Evolutionary conservation across 2,888 invertebrate genomes (phyloP).

Genomic region (Stictocephala bisonia): DNA sequence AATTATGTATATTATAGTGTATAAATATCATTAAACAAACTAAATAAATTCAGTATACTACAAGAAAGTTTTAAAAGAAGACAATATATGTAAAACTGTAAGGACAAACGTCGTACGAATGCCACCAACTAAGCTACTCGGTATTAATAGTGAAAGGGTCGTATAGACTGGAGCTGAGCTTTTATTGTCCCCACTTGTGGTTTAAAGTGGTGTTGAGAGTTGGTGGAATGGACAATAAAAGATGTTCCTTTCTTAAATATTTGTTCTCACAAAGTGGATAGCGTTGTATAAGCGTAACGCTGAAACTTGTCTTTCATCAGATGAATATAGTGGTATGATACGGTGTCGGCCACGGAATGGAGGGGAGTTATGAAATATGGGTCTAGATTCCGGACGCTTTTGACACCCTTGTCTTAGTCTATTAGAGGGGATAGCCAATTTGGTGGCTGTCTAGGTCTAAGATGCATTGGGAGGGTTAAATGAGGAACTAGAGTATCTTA

Average conservation of each 20-base stretch:
- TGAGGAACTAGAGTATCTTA: conserved; percentile 6
- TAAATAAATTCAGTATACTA: no score
- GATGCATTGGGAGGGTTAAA: conserved; percentile 22
- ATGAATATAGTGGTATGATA: conserved; percentile 3
- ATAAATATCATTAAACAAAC: no score
- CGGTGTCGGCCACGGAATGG: not conserved
- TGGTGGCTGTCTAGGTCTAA: not conserved
- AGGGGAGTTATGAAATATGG: conserved; percentile 30
- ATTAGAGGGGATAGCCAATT: conserved; percentile 27
- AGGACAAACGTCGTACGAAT: no score
- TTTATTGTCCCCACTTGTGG: no score
- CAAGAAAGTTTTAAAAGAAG: no score
- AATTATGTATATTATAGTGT: no score
- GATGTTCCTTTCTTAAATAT: conserved; percentile 34
- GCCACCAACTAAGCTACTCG: no score
- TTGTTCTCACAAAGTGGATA: conserved; percentile 37
- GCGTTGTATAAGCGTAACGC: conserved; percentile 26
- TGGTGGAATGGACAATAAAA: conserved; percentile 37
- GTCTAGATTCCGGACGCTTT: conserved; percentile 1
- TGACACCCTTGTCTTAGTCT: conserved; percentile 33
- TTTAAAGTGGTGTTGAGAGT: no score
- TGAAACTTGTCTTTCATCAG: conserved; percentile 12
- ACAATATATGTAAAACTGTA: no score
- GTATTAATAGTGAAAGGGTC: no score
- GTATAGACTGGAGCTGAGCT: no score